Evolutionary conservation across 2,888 invertebrate species (phyloP), one percentile per base, ranked within the genome.

Genomic region (Poecilus cupreus): DNA sequence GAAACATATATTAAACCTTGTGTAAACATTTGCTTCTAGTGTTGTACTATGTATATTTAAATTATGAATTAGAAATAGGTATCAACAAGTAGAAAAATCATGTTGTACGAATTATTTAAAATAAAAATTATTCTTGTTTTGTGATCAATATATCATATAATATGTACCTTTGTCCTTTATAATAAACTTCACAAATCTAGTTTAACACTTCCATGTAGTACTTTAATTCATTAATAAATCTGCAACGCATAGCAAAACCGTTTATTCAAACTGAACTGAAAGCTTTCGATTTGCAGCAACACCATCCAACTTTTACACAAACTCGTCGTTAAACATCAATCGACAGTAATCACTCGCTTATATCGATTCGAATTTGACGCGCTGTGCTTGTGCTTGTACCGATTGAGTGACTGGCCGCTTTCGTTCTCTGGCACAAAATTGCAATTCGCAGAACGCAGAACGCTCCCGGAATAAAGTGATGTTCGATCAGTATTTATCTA

Each of bases 401-500:
- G 13, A 60, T 26, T 32, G 43, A 8, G n/a, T n/a, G 13, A 43
- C 43, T 70, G 70, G 18, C 43, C 72, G 46, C 24, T 72, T 43
- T 46, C 49, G 49, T 43, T 43, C 18, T 20, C 43, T 32, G 43
- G 37, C 32, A 76, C 77, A 60, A 77, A 77, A 77, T 16, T 43
- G 60, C 60, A 77, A 54, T 60, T 77, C 43, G 22, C 20, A 43
- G 64, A 32, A 13, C 32, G 32, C 64, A 32, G 60, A 74, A 46
- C 24, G 24, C 13, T 54, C 24, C 16, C 22, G 57, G n/a, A 16
- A 74, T 74, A 74, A 74, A 49, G 43, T 22, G 24, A 74, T 39
- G 13, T 77, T 76, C 60, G 57, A 77, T 77, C 60, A 43, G 60
- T 77, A 43, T 77, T 77, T 77, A 77, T 77, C 60, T 60, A 77